phyloP scores from a whole-genome alignment of 2,113 vertebrate genomes.

The Nesogale talazaci region DNA sequence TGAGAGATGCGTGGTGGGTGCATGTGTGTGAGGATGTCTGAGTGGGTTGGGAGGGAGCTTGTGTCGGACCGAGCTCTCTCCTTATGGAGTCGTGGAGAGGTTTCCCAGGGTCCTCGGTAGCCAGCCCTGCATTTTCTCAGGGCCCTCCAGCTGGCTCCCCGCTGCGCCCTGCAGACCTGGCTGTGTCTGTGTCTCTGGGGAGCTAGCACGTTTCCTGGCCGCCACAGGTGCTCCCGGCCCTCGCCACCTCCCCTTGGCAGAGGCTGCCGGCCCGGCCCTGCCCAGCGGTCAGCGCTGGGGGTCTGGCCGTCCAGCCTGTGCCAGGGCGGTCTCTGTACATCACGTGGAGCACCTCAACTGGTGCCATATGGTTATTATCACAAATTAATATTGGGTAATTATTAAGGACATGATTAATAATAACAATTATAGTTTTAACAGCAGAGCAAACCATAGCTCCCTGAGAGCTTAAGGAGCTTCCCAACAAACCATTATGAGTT shows the following conservation, averaged over 20 bases:
- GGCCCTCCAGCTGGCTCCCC: neutral
- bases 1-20: neutral
- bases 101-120: neutral
- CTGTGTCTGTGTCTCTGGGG: no score
- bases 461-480: conserved; percentile 74
- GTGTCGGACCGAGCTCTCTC: neutral
- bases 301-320: rapidly evolving
- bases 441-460: conserved; percentile 65
- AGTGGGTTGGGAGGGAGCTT: no score
- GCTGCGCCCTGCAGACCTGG: neutral
- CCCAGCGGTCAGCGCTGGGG: neutral
- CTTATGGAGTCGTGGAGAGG: neutral
- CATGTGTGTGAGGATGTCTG: neutral
- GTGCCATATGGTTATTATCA: conserved; percentile 6
- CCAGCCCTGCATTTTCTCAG: no score
- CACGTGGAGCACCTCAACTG: neutral
- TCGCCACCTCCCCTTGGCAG: neutral
- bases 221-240: no score
- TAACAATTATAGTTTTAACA: conserved; percentile 76
- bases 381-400: conserved; percentile 63
- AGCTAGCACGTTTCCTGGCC: no score
- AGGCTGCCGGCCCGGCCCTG: no score
- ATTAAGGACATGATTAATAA: conserved; percentile 79
- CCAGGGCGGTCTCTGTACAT: neutral
- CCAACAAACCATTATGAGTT: conserved; percentile 74